These are phyloP conservation scores for Hylaea fasciaria DNA, from an alignment of 2,888 invertebrate genomes.

Conservation along the genomic window DNA sequence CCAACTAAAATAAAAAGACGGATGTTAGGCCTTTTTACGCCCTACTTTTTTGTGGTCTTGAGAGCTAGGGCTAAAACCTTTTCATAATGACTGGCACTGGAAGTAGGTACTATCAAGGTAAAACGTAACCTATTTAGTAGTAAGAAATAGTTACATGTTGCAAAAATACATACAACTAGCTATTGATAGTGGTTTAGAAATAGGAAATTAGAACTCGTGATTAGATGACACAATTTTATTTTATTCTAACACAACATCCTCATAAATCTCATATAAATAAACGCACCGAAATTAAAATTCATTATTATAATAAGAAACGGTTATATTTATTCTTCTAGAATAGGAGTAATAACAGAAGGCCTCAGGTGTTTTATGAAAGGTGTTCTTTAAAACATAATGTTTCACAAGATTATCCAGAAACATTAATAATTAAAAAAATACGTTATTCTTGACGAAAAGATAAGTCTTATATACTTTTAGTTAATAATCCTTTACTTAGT, in stretches of 20 bases:
- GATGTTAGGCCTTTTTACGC: too few relatives aligned
- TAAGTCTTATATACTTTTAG: constrained; percentile 3
- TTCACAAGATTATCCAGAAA: neutral
- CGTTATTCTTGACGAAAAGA: neutral
- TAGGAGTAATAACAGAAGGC: neutral
- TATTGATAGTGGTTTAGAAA: neutral
- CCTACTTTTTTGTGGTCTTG: too few relatives aligned
- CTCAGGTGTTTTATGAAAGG: neutral
- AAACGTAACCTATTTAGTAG: too few relatives aligned
- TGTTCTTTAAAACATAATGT: neutral
- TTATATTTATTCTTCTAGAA: constrained; percentile 20
- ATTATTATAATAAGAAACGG: constrained; percentile 28
- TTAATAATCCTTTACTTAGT: neutral
- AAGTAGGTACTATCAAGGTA: too few relatives aligned
- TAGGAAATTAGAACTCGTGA: constrained; percentile 33
- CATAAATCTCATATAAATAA: constrained; percentile 61
- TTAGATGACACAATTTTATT: constrained; percentile 72
- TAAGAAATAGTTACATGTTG: neutral
- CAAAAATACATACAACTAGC: neutral
- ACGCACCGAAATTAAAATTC: constrained; percentile 49
- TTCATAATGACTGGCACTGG: too few relatives aligned
- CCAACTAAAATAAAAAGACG: too few relatives aligned
- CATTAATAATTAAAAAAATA: neutral
- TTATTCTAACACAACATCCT: constrained; percentile 72
- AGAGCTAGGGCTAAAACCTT: too few relatives aligned